These are phyloP conservation scores for Zaprionus africanus DNA, from an alignment of 1,140 invertebrate genomes.

Conservation along the genomic window DNA sequence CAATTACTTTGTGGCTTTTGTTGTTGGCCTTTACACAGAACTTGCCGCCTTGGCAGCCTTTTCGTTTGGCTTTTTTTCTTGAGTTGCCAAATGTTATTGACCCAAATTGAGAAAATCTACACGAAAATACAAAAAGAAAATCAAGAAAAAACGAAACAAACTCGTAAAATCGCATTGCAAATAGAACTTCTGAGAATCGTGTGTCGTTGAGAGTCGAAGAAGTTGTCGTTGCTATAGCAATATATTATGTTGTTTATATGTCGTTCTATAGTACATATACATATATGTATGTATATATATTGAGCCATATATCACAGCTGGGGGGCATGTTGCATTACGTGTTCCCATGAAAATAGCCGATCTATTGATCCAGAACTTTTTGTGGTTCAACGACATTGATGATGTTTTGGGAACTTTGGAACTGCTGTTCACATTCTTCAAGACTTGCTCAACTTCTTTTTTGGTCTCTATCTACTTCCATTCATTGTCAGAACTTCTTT, in stretches of 20 bases:
- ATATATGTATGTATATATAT: background rate
- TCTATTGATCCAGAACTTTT: background rate
- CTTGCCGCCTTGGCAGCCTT: slow-evolving; percentile 71
- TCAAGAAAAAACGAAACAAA: slow-evolving; percentile 36
- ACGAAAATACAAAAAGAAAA: slow-evolving; percentile 15
- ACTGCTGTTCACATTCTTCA: background rate
- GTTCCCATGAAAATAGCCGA: background rate
- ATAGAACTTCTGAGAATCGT: slow-evolving; percentile 26
- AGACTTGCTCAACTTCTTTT: slow-evolving; percentile 5
- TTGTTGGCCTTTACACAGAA: slow-evolving; percentile 60
- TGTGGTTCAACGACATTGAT: background rate
- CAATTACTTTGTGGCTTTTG: slow-evolving; percentile 51
- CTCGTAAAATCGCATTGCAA: slow-evolving; percentile 32
- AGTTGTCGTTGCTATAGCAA: slow-evolving; percentile 13
- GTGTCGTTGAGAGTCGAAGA: background rate
- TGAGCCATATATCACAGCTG: background rate
- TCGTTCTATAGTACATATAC: background rate
- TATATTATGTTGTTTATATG: background rate
- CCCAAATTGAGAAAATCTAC: slow-evolving; percentile 56
- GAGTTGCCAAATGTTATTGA: slow-evolving; percentile 81
- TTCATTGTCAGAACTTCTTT: too few species aligned
- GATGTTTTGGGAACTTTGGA: background rate
- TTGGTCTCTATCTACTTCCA: background rate
- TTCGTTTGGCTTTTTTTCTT: slow-evolving; percentile 28
- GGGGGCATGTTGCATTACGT: background rate